Evolutionary conservation across 2,888 invertebrate genomes (phyloP).

Genomic region (Cephus pulcher): DNA sequence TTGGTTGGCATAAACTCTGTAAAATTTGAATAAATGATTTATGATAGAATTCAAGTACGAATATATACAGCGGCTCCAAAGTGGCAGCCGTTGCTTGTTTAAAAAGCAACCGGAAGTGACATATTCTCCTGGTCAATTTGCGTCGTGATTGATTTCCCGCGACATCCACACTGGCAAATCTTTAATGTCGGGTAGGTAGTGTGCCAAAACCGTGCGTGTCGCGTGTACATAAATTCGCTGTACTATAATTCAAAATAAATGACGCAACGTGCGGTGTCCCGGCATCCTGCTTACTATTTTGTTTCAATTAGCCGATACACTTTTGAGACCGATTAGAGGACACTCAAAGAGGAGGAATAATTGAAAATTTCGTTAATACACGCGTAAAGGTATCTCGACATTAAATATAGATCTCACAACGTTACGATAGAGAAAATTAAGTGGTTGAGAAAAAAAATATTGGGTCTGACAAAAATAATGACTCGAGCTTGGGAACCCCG

Average conservation of each 20-base stretch:
- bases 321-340: neutral
- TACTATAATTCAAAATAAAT: neutral
- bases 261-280: neutral
- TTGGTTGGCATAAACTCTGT: neutral
- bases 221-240: neutral
- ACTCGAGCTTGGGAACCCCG: neutral
- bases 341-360: neutral
- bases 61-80: neutral
- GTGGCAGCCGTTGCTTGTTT: neutral
- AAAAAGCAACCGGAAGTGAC: neutral
- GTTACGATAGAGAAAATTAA: neutral
- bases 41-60: neutral
- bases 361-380: neutral
- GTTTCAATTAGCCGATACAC: neutral
- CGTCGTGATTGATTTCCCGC: conserved; percentile 4
- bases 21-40: neutral
- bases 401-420: neutral
- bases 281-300: neutral
- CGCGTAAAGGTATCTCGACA: neutral
- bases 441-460: neutral
- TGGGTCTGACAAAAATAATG: neutral
- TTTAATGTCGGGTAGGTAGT: neutral
- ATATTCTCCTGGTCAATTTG: neutral
- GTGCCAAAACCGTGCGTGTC: neutral
- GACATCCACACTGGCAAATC: neutral